These are phyloP conservation scores for Lycaon pictus DNA, from an alignment of 2,113 vertebrate genomes.

Conservation along the genomic window DNA sequence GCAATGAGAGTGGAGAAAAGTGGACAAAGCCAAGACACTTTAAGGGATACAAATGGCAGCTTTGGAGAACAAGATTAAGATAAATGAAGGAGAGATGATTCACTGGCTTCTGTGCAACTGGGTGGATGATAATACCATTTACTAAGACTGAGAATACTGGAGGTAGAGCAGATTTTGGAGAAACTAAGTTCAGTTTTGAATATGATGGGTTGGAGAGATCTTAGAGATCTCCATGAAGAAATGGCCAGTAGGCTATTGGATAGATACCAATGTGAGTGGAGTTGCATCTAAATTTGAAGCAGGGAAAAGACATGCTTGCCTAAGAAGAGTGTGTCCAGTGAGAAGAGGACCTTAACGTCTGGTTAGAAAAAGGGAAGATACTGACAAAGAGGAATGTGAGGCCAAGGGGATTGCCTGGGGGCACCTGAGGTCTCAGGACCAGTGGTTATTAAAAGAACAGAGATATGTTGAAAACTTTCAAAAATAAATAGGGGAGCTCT, in stretches of 20 bases:
- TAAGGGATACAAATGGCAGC: not conserved
- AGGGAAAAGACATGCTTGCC: not conserved
- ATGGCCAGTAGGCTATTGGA: not conserved
- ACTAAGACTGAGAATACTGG: not conserved
- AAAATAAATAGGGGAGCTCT: not conserved
- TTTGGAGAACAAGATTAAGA: not conserved
- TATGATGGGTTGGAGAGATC: not conserved
- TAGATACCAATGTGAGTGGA: not conserved
- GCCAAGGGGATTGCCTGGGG: not conserved
- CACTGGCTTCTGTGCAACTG: not conserved
- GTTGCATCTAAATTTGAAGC: not conserved
- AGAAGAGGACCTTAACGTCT: not conserved
- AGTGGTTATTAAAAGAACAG: not conserved
- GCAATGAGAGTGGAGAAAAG: not conserved
- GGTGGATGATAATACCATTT: not conserved
- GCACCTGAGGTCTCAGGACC: not conserved
- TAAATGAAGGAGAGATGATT: not conserved
- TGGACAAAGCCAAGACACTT: not conserved
- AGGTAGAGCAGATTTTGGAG: not conserved
- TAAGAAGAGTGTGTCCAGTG: not conserved
- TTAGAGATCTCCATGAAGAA: not conserved
- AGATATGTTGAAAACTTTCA: not conserved
- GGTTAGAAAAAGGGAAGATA: not conserved
- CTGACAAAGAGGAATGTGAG: not conserved
- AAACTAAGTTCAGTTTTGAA: not conserved